A percentile compares a stretch with the other conserved stretches of the same genome.
Evolutionary conservation across 2,113 vertebrate genomes (phyloP).

Genomic region (Corythaeola cristata): DNA sequence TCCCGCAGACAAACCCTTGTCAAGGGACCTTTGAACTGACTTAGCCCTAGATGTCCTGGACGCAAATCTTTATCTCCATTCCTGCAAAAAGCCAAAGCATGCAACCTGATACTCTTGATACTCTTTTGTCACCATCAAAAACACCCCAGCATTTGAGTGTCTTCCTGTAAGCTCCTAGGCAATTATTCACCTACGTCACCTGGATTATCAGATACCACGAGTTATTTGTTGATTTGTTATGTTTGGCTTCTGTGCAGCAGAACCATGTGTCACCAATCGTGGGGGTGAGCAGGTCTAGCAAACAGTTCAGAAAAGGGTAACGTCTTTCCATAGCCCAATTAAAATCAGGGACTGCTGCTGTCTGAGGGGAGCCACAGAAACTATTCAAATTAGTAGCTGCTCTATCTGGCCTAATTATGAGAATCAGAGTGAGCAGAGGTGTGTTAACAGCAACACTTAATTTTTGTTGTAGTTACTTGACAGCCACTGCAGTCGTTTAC

Average conservation of each 20-base stretch:
- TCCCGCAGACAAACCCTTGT: background rate
- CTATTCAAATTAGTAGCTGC: background rate
- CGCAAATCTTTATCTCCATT: background rate
- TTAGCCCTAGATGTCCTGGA: background rate
- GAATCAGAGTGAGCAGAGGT: background rate
- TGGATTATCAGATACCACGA: slow-evolving; percentile 4
- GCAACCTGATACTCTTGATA: background rate
- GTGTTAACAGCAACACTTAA: background rate
- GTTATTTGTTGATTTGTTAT: slow-evolving; percentile 51
- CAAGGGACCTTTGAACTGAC: background rate
- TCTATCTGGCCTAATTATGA: slow-evolving; percentile 1
- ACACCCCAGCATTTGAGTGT: background rate
- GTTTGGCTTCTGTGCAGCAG: slow-evolving; percentile 38
- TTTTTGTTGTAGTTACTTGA: background rate
- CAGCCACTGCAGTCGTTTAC: background rate
- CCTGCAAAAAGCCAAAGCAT: background rate
- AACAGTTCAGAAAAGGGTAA: slow-evolving; percentile 10
- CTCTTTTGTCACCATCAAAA: background rate
- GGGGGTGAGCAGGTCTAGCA: slow-evolving; percentile 8
- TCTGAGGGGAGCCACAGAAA: slow-evolving; percentile 35
- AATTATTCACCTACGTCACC: slow-evolving; percentile 1
- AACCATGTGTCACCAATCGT: background rate
- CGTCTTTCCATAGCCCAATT: slow-evolving; percentile 29
- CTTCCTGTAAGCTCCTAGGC: slow-evolving; percentile 37
- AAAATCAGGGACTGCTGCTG: slow-evolving; percentile 35